These are phyloP conservation scores for Gyps fulvus DNA, from an alignment of 2,113 vertebrate species.

Conservation along the genomic window DNA sequence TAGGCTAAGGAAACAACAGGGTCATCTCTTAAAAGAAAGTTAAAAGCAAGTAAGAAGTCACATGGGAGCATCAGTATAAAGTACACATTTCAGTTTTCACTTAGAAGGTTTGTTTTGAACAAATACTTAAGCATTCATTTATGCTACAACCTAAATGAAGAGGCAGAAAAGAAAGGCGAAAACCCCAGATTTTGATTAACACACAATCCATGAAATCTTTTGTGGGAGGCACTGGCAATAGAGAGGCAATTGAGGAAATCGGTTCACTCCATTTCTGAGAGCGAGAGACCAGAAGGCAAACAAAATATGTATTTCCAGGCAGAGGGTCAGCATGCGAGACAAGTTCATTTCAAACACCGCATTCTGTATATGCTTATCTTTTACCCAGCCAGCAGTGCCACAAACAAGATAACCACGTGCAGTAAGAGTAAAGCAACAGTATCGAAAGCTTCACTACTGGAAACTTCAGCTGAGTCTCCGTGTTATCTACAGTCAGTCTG, in stretches of 20 bases:
- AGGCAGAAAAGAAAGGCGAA: not conserved
- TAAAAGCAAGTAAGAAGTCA: not conserved
- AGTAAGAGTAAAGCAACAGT: not conserved
- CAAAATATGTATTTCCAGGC: not conserved
- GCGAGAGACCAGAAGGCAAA: not conserved
- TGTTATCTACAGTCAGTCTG: not conserved
- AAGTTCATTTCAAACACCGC: not conserved
- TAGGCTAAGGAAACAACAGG: not conserved
- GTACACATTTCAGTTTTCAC: not conserved
- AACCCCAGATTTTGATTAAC: not conserved
- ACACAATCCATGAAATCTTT: not conserved
- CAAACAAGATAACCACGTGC: not conserved
- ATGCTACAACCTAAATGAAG: not conserved
- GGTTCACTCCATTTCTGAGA: not conserved
- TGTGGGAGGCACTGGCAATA: not conserved
- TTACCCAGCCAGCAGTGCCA: not conserved
- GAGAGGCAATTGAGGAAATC: not conserved
- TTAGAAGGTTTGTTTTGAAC: not conserved
- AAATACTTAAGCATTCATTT: not conserved
- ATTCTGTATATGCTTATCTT: not conserved
- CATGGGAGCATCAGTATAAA: not conserved
- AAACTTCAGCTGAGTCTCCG: not conserved
- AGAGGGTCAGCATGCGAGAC: fast-evolving
- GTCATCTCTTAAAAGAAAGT: not conserved
- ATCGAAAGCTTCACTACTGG: not conserved